A percentile compares a stretch with the other conserved stretches of the same genome.
phyloP scores from a whole-genome alignment of 2,797 vertebrate genomes.

The Coregonus sp. region DNA sequence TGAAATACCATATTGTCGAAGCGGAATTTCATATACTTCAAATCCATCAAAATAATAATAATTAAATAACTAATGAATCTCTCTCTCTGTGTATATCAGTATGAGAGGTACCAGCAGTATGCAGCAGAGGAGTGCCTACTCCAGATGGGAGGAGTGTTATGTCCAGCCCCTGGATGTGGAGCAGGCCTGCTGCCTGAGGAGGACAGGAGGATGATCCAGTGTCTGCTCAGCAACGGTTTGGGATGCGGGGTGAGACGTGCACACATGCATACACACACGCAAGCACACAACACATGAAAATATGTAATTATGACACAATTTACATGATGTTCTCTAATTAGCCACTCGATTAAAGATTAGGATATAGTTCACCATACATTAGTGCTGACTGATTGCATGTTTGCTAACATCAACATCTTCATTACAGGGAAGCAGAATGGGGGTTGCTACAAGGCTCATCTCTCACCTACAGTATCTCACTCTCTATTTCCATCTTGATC shows the following conservation, averaged over 20 bases:
- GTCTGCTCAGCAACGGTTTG: constrained; percentile 67
- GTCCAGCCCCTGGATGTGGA: constrained; percentile 85
- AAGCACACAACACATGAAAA: background rate
- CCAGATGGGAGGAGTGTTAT: constrained; percentile 85
- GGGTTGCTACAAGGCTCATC: background rate
- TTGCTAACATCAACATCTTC: constrained; percentile 44
- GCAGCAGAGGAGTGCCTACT: constrained; percentile 84
- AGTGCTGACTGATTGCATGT: constrained; percentile 57
- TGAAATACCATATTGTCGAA: background rate
- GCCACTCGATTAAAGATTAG: constrained; percentile 55
- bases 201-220: constrained; percentile 73
- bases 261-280: constrained; percentile 5
- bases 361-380: constrained; percentile 50
- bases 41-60: background rate
- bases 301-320: constrained; percentile 54
- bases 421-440: constrained; percentile 30
- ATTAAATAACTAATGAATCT: background rate
- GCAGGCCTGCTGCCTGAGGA: constrained; percentile 83
- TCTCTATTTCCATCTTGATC: constrained; percentile 7
- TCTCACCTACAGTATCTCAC: constrained; percentile 9
- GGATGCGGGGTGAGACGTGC: constrained; percentile 85
- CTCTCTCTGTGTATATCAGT: constrained; percentile 55
- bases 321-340: constrained; percentile 63
- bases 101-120: constrained; percentile 84
- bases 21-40: background rate